A percentile compares a stretch with the other conserved stretches of the same genome.
Evolutionary conservation across 2,888 invertebrate genomes (phyloP).

Genomic region (Subacronicta megacephala): DNA sequence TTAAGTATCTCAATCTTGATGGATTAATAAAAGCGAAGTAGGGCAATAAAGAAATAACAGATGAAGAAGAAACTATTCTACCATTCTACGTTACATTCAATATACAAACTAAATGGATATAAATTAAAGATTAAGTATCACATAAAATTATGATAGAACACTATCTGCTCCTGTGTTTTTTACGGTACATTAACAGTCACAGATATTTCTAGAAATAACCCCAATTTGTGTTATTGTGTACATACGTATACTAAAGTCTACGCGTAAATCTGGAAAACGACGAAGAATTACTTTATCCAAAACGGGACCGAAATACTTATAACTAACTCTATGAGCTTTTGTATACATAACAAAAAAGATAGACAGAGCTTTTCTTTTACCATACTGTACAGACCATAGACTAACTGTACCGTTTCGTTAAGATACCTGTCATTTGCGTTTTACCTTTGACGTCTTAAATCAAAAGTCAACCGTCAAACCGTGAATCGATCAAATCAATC

Average conservation of each 20-base stretch:
- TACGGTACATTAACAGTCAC: too few species aligned
- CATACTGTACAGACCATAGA: slow-evolving; percentile 36
- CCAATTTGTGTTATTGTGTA: too few species aligned
- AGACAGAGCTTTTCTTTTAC: slow-evolving; percentile 31
- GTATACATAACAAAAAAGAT: slow-evolving; percentile 8
- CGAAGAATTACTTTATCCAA: slow-evolving; percentile 19
- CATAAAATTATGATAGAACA: not conserved
- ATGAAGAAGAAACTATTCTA: slow-evolving; percentile 33
- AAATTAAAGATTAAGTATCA: slow-evolving; percentile 29
- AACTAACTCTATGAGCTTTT: slow-evolving; percentile 4
- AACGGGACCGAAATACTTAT: slow-evolving; percentile 42
- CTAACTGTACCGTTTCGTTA: slow-evolving; percentile 60
- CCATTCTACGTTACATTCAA: slow-evolving; percentile 16
- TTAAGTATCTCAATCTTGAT: slow-evolving; percentile 43
- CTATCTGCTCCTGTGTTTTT: too few species aligned
- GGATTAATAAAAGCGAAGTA: slow-evolving; percentile 59
- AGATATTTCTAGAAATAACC: too few species aligned
- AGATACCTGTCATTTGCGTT: slow-evolving; percentile 53
- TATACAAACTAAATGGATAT: slow-evolving; percentile 32
- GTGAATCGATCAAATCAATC: too few species aligned
- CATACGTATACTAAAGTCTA: too few species aligned
- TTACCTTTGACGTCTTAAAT: slow-evolving; percentile 52
- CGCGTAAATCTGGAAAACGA: too few species aligned
- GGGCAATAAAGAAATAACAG: slow-evolving; percentile 62
- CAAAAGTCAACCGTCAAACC: slow-evolving; percentile 50